Percentiles rank a stretch among this genome's conserved stretches.
phyloP scores from a whole-genome alignment of 1,140 invertebrate species.

The Kradibia gibbosae region DNA sequence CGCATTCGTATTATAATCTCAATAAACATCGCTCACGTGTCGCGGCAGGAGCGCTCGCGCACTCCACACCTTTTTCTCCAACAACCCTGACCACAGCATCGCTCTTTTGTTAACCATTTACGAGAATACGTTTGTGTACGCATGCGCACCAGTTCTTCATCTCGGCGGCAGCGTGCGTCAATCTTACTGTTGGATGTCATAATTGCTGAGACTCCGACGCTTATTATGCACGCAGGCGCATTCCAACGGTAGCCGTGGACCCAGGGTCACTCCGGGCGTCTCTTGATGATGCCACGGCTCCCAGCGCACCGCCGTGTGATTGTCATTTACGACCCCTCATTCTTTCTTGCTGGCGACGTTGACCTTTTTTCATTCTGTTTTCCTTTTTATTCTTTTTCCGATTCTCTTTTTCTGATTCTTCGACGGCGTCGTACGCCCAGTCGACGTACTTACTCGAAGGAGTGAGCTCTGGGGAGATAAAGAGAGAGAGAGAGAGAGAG shows the following conservation, averaged over 20 bases:
- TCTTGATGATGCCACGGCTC: constrained; percentile 48
- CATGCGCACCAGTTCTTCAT: constrained; percentile 32
- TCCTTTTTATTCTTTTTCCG: neutral
- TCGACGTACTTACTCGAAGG: too few relatives aligned
- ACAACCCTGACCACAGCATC: constrained; percentile 33
- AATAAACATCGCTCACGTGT: constrained; percentile 66
- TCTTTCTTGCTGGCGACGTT: constrained; percentile 48
- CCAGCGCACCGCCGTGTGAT: constrained; percentile 58
- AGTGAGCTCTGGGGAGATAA: neutral
- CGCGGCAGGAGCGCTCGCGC: constrained; percentile 41
- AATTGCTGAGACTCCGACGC: constrained; percentile 58
- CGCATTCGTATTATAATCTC: constrained; percentile 55
- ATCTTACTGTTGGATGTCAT: constrained; percentile 59
- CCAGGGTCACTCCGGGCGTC: constrained; percentile 46
- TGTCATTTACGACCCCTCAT: constrained; percentile 63
- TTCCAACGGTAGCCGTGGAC: constrained; percentile 53
- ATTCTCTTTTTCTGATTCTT: constrained; percentile 29
- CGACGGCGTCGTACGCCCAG: too few relatives aligned
- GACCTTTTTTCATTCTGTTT: neutral
- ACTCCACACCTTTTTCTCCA: too few relatives aligned
- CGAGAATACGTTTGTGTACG: constrained; percentile 45
- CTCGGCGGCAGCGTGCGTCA: constrained; percentile 52
- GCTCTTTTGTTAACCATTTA: constrained; percentile 56
- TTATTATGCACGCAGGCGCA: constrained; percentile 54
- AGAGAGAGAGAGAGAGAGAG: constrained; percentile 15